Evolutionary conservation across 2,113 vertebrate species (phyloP).

Genomic region (Corapipo altera): DNA sequence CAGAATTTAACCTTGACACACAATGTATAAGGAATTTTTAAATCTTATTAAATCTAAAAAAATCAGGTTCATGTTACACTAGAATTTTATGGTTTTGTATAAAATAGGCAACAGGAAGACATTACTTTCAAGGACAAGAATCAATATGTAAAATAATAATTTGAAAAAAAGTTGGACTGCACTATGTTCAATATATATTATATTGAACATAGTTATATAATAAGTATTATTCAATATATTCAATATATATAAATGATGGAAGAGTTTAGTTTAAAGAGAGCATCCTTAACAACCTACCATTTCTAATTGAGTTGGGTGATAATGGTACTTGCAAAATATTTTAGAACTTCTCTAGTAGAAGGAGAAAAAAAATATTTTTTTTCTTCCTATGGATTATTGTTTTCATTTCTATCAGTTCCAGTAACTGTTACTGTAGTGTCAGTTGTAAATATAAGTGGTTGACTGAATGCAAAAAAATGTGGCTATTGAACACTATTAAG

Average conservation of each 20-base stretch:
- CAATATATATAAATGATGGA: not conserved
- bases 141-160: not conserved
- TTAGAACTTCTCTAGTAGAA: not conserved
- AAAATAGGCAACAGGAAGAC: not conserved
- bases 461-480: not conserved
- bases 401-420: not conserved
- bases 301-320: not conserved
- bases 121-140: not conserved
- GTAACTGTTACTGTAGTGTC: no score
- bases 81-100: not conserved
- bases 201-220: no score
- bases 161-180: not conserved
- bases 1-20: not conserved
- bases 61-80: not conserved
- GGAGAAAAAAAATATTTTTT: not conserved
- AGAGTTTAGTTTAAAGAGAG: accelerated
- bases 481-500: not conserved
- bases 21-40: not conserved
- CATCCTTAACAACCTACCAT: not conserved
- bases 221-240: no score
- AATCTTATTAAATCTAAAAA: not conserved
- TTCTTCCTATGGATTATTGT: not conserved
- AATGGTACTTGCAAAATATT: not conserved
- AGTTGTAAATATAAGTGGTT: not conserved
- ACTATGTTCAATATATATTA: not conserved